Conservation (phyloP, 2,113 vertebrate genomes). For the Vimba vimba region DNA sequence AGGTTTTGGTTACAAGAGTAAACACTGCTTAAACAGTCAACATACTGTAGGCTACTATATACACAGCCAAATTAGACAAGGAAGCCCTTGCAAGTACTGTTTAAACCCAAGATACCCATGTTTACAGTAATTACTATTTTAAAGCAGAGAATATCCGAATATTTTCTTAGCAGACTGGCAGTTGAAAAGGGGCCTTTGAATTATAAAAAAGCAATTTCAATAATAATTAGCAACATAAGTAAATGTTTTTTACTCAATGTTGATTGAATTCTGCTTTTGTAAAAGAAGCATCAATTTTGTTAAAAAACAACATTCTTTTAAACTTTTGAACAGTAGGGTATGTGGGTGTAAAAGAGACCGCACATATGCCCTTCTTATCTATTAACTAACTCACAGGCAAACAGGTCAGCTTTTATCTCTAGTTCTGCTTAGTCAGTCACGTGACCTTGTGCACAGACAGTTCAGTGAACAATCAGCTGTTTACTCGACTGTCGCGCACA, state of each 20-base stretch:
- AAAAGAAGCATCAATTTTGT: not conserved
- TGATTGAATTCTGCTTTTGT: not conserved
- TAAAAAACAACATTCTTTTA: not conserved
- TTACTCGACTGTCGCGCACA: slow-evolving; percentile 16
- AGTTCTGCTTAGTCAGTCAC: slow-evolving; percentile 13
- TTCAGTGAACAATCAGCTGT: slow-evolving; percentile 41
- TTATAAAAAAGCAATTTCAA: not conserved
- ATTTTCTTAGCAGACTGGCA: not conserved
- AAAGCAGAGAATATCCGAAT: no score
- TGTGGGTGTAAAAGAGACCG: not conserved
- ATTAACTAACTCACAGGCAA: slow-evolving; percentile 14
- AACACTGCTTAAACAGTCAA: slow-evolving; percentile 1
- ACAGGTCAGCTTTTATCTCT: slow-evolving; percentile 27
- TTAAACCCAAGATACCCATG: not conserved
- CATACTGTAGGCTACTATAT: not conserved
- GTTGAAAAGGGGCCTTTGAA: not conserved
- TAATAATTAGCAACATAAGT: no score
- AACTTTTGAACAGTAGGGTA: not conserved
- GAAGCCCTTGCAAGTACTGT: not conserved
- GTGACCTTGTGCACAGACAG: slow-evolving; percentile 30
- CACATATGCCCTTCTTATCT: not conserved
- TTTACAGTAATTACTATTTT: not conserved
- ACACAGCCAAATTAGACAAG: not conserved
- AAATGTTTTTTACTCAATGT: not conserved
- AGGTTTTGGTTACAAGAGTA: slow-evolving; percentile 11